Evolutionary conservation across 2,888 invertebrate species (phyloP), one percentile per base, ranked within the genome.

Genomic region (Hypomecis punctinalis): DNA sequence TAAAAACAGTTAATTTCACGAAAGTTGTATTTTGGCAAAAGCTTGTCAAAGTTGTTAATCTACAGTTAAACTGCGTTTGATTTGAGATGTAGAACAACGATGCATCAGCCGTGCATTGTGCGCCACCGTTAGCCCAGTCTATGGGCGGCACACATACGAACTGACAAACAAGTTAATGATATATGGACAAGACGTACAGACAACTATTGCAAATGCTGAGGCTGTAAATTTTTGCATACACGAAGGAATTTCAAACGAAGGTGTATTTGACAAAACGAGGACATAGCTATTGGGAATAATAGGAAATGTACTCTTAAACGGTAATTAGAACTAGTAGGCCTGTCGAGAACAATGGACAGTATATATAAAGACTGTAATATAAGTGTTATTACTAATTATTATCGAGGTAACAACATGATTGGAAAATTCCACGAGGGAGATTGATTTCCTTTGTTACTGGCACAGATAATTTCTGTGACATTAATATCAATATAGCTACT

Each of bases 41-140:
- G 40, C 8, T 47, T 43, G 33, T 47, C 47, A 23, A 47, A 52
- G 0, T 40, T 40, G 9, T 13, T 8, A 9, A 7, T 52, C 52
- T 49, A 37, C 11, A 49, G n/a, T 49, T 52, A 6, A 40, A 36
- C 40, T 40, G 10, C 6, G 33, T 46, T 37, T 40, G 63, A 65
- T 67, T 60, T 74, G 68, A 74, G 79, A 90, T 87, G 86, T 89
- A 76, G 88, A 81, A 86, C 88, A 80, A 73, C 82, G 76, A 84
- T 90, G 88, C 85, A 86, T 85, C 85, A 83, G 79, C 65, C 80
- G 76, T 80, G 86, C 82, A 89, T 91, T 91, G 91, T 91, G 83
- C 76, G 78, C 76, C 76, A 90, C 92, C 91, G 91, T 91, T 91
- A 90, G 79, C 67, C 77, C 77, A 74, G 76, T 74, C 75, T 74